Evolutionary conservation across 2,888 invertebrate species (phyloP).

Genomic region (Craniophora ligustri): DNA sequence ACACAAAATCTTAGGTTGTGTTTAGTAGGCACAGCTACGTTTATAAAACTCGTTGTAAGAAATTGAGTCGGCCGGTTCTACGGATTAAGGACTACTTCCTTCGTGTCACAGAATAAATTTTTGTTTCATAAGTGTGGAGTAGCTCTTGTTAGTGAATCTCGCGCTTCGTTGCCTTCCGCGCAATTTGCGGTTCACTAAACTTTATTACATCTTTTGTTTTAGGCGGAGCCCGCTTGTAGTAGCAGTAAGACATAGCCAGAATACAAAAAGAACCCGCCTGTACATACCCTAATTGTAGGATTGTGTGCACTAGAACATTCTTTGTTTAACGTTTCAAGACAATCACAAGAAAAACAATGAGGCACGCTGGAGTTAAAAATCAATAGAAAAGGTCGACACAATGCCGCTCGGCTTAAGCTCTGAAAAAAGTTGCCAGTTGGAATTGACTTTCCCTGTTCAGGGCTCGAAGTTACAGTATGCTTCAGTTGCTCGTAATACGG

Average conservation of each 20-base stretch:
- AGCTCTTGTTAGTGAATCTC: constrained; percentile 55
- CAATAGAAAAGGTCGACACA: constrained; percentile 65
- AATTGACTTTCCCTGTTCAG: constrained; percentile 83
- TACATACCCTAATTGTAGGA: constrained; percentile 13
- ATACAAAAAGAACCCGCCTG: constrained; percentile 17
- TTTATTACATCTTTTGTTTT: constrained; percentile 68
- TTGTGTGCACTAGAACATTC: constrained; percentile 31
- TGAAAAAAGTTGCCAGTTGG: constrained; percentile 76
- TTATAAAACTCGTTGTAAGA: constrained; percentile 12
- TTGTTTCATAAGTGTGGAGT: constrained; percentile 36
- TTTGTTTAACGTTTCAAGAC: constrained; percentile 48
- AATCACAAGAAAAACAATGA: constrained; percentile 56
- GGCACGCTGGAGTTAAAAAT: constrained; percentile 60
- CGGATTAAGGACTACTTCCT: constrained; percentile 4
- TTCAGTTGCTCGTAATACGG: constrained; percentile 61
- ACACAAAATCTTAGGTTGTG: background rate
- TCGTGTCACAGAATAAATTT: constrained; percentile 43
- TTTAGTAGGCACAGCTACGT: constrained; percentile 2
- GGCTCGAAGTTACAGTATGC: constrained; percentile 67
- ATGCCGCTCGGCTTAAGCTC: constrained; percentile 61
- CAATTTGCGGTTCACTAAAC: constrained; percentile 68
- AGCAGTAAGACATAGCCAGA: constrained; percentile 22
- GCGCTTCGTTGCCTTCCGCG: constrained; percentile 60
- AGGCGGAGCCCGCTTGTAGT: constrained; percentile 44
- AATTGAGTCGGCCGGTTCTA: constrained; percentile 24